Evolutionary conservation across 2,113 vertebrate genomes (phyloP).

Genomic region (Gallinago paraguaiae): DNA sequence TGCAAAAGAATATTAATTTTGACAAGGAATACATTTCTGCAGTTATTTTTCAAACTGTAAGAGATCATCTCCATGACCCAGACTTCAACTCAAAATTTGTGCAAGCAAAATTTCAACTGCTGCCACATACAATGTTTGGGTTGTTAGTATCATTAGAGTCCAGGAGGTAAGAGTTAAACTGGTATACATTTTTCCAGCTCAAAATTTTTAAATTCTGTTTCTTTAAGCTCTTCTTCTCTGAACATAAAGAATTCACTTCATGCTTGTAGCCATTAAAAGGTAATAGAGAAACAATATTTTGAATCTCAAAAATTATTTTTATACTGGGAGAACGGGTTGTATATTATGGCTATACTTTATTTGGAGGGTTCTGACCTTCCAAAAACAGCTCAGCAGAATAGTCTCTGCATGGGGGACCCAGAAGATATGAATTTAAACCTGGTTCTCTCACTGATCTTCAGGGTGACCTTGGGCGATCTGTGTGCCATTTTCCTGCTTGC

Average conservation of each 20-base stretch:
- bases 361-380: not conserved
- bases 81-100: slow-evolving; percentile 84
- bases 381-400: not conserved
- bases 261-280: not conserved
- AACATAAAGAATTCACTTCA: not conserved
- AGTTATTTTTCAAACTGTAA: slow-evolving; percentile 71
- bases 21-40: slow-evolving; percentile 78
- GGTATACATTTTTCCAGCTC: not conserved
- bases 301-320: not conserved
- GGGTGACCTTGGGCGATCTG: slow-evolving; percentile 14
- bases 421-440: slow-evolving; percentile 21
- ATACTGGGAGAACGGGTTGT: not conserved
- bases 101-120: slow-evolving; percentile 76
- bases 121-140: slow-evolving; percentile 76
- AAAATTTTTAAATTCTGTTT: not conserved
- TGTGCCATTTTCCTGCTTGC: slow-evolving; percentile 15
- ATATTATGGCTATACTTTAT: not conserved
- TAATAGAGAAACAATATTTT: not conserved
- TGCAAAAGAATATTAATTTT: slow-evolving; percentile 80
- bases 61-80: slow-evolving; percentile 76
- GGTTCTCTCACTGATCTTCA: not conserved
- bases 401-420: not conserved
- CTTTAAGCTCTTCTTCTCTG: not conserved
- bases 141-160: slow-evolving; percentile 79
- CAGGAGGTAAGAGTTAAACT: slow-evolving; percentile 68